Evolutionary conservation across 2,888 invertebrate genomes (phyloP).

Genomic region (Agriopis leucophaearia): DNA sequence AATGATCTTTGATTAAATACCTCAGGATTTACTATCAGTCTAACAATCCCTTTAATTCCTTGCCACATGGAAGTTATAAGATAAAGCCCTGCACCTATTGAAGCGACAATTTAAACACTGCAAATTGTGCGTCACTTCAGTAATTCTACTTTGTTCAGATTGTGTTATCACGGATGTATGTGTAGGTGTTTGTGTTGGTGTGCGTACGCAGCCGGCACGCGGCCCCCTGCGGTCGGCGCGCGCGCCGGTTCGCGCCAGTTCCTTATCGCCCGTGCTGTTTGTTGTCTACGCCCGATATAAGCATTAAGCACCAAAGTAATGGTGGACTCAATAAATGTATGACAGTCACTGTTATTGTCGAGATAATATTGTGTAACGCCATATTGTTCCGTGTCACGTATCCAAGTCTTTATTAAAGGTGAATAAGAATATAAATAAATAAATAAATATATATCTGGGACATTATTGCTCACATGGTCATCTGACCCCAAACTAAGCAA

Average conservation of each 20-base stretch:
- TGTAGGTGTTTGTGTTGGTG: slow-evolving; percentile 43
- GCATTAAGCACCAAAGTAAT: slow-evolving; percentile 52
- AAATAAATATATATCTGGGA: too few species aligned
- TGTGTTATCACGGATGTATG: slow-evolving; percentile 64
- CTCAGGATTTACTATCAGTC: slow-evolving; percentile 1
- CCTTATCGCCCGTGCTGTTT: slow-evolving; percentile 67
- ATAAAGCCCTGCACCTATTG: slow-evolving; percentile 17
- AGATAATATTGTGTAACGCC: slow-evolving; percentile 33
- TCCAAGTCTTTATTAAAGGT: background rate
- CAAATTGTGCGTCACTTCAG: slow-evolving; percentile 59
- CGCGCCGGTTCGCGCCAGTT: slow-evolving; percentile 74
- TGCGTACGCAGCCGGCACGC: slow-evolving; percentile 69
- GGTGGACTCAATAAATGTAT: slow-evolving; percentile 61
- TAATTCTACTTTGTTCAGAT: slow-evolving; percentile 56
- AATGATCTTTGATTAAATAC: background rate
- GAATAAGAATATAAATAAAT: too few species aligned
- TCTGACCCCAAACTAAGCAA: too few species aligned
- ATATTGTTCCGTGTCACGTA: slow-evolving; percentile 17
- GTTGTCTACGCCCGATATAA: slow-evolving; percentile 65
- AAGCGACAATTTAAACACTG: slow-evolving; percentile 28
- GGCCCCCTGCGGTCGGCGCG: slow-evolving; percentile 77
- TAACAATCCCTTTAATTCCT: slow-evolving; percentile 11
- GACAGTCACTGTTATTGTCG: slow-evolving; percentile 44
- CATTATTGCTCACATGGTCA: too few species aligned
- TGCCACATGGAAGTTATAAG: slow-evolving; percentile 2